Base-by-base conservation (phyloP, 2,113 vertebrate species). In the Pomatorhinus ruficollis region DNA sequence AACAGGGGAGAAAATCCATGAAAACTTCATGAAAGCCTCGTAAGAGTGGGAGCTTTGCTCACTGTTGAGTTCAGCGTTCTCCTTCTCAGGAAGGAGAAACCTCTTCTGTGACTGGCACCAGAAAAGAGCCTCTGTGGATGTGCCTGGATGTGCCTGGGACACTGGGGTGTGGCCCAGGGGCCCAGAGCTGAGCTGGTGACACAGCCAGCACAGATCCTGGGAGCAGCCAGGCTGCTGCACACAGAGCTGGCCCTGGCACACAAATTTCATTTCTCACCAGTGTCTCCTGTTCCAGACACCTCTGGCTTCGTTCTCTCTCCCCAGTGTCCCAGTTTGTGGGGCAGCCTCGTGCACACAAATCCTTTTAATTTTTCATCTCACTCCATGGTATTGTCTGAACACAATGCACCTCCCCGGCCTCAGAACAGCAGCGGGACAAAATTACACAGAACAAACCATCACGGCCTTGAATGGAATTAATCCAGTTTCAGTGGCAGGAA, bases 11-110 rank as follows among this genome's bases (percentile, higher is more conserved):
- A 79, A 72, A 87, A 56, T 15, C 27, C 63, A 60, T 3, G 18
- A 69, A 77, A 69, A n/a, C 27, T 20, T 75, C 39, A 54, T 6
- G 11, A 81, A 77, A 77, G 31, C 24, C 37, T 59, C 0, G 0
- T 23, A 17, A 14, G 24, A 44, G 37, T 0, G 2, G 11, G 68
- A 90, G 65, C 19, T 76, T 60, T 54, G 37, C 35, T 44, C 20
- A 6, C 10, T 3, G 1, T 14, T 0, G 15, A 28, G 47, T 37
- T 76, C 13, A 71, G 71, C 0, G 0, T 18, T 30, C 12, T 40
- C 24, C 21, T 44, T 18, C 64, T 33, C 12, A 35, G 16, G 33
- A 54, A 61, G 70, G 8, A 88, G 33, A 33, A 76, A 20, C 6
- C 23, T n/a, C 6, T 44, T 31, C 22, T 22, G 56, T 31, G 66